phyloP scores from a whole-genome alignment of 2,113 vertebrate genomes.

The Otus sunia region DNA sequence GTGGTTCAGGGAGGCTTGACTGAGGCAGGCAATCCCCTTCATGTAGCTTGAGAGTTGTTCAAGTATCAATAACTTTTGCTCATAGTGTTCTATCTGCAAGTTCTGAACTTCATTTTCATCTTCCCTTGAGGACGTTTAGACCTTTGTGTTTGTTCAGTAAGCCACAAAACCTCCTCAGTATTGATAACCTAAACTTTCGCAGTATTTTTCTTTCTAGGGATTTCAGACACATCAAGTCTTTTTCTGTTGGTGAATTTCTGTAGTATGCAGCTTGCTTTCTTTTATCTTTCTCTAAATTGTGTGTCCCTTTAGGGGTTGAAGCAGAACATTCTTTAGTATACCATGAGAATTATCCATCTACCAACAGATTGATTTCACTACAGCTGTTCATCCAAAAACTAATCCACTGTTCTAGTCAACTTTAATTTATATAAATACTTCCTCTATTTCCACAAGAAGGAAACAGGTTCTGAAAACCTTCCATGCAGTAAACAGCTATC shows the following conservation, averaged over 20 bases:
- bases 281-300: background rate
- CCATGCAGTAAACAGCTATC: background rate
- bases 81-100: background rate
- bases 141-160: background rate
- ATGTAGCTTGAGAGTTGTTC: background rate
- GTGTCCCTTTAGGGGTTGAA: background rate
- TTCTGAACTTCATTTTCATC: background rate
- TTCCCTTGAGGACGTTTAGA: background rate
- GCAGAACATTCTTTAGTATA: background rate
- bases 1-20: background rate
- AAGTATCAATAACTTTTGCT: background rate
- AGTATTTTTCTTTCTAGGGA: background rate
- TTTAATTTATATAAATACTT: background rate
- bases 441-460: background rate
- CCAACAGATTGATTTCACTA: background rate
- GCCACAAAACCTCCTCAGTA: background rate
- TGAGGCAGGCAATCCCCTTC: background rate
- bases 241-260: background rate
- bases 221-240: background rate
- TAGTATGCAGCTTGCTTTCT: background rate
- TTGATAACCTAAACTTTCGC: background rate
- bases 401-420: background rate
- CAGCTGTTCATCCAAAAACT: background rate
- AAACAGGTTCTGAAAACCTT: background rate
- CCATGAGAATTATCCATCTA: background rate